These are phyloP conservation scores for Coccyzus lansbergi DNA, from an alignment of 2,797 vertebrate species.

Conservation along the genomic window DNA sequence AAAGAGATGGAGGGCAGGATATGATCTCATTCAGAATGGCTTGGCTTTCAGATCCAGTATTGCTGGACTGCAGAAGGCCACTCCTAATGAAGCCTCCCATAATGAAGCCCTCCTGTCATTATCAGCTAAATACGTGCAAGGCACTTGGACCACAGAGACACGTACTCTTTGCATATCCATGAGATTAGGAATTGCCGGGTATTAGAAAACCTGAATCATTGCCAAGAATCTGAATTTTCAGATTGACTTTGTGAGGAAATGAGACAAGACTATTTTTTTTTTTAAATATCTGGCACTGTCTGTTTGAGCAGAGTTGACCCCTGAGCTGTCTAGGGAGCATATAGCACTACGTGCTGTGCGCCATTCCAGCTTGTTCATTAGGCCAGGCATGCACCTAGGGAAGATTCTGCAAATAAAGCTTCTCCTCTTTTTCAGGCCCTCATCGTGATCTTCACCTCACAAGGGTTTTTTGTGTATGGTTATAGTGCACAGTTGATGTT, in stretches of 20 bases:
- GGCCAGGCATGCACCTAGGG: not conserved
- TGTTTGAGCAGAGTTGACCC: not conserved
- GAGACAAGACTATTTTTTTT: not conserved
- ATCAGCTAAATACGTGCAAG: accelerated
- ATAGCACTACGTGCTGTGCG: not conserved
- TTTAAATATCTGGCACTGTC: not conserved
- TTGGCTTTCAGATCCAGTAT: not conserved
- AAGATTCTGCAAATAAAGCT: not conserved
- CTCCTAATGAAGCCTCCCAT: not conserved
- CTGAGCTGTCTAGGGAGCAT: not conserved
- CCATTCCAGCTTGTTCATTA: not conserved
- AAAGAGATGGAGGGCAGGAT: not conserved
- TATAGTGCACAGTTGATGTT: not conserved
- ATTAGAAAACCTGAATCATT: not conserved
- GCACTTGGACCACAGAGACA: not conserved
- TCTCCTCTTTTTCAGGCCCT: not conserved
- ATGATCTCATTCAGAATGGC: not conserved
- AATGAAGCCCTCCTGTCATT: not conserved
- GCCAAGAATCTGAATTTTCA: not conserved
- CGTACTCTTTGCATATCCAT: accelerated
- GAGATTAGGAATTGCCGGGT: not conserved
- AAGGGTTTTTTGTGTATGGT: not conserved
- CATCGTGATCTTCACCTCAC: not conserved
- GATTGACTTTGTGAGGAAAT: not conserved
- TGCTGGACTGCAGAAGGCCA: not conserved